Evolutionary conservation across 2,797 vertebrate genomes (phyloP).

Genomic region (Salarias fasciatus): DNA sequence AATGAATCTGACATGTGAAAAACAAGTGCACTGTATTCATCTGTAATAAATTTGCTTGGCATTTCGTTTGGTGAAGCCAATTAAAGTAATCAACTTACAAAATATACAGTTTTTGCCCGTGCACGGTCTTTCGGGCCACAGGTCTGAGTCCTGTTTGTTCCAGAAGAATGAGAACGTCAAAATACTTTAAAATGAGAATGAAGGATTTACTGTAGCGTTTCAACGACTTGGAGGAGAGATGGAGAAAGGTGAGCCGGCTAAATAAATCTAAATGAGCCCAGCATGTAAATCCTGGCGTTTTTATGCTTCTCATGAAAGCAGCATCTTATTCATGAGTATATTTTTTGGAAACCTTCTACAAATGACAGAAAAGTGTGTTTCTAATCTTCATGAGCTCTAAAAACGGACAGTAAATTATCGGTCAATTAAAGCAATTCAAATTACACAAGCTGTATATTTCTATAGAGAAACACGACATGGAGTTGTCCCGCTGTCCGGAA

Average conservation of each 20-base stretch:
- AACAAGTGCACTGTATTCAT: constrained; percentile 7
- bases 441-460: no score
- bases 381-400: background rate
- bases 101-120: constrained; percentile 8
- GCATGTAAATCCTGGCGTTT: constrained; percentile 49
- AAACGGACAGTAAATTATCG: background rate
- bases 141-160: constrained; percentile 35
- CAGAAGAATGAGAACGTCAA: constrained; percentile 51
- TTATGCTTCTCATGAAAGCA: constrained; percentile 27
- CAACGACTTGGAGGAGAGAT: constrained; percentile 25
- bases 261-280: constrained; percentile 38
- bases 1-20: constrained; percentile 15
- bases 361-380: constrained; percentile 2
- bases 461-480: background rate
- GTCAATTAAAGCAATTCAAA: no score
- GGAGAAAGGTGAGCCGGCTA: constrained; percentile 34
- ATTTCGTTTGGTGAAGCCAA: constrained; percentile 18
- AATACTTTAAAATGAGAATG: constrained; percentile 38
- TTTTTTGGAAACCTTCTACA: constrained; percentile 21
- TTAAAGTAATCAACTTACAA: constrained; percentile 30
- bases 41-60: constrained; percentile 5
- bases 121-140: constrained; percentile 17
- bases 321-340: constrained; percentile 11
- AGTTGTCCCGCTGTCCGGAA: background rate
- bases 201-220: constrained; percentile 44